Evolutionary conservation across 2,888 invertebrate genomes (phyloP).

Genomic region (Thalpophila matura): DNA sequence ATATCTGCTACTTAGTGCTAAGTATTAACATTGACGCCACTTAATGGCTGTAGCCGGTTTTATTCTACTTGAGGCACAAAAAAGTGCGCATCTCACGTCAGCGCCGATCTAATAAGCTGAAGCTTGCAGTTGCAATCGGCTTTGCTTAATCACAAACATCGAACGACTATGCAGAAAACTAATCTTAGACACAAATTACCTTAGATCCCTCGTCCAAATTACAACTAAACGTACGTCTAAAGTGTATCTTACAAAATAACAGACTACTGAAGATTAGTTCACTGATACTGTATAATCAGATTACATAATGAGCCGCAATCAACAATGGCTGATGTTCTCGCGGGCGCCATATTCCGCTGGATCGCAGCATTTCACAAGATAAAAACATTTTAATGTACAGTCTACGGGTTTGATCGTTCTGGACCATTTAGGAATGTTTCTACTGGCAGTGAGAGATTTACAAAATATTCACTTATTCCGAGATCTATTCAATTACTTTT

Average conservation of each 20-base stretch:
- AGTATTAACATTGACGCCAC: slow-evolving; percentile 18
- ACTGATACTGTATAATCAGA: slow-evolving; percentile 64
- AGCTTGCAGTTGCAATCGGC: slow-evolving; percentile 22
- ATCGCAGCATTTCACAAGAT: slow-evolving; percentile 52
- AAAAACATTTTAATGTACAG: slow-evolving; percentile 55
- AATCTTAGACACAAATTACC: no score
- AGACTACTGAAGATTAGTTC: slow-evolving; percentile 62
- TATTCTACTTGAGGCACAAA: slow-evolving; percentile 20
- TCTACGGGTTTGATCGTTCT: slow-evolving; percentile 47
- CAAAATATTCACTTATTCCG: slow-evolving; percentile 19
- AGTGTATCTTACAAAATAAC: slow-evolving; percentile 60
- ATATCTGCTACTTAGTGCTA: slow-evolving; percentile 31
- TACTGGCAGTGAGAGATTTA: slow-evolving; percentile 15
- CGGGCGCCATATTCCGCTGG: slow-evolving; percentile 47
- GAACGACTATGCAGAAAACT: slow-evolving; percentile 44
- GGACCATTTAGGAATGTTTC: slow-evolving; percentile 52
- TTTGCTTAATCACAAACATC: slow-evolving; percentile 49
- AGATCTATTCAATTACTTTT: slow-evolving; percentile 13
- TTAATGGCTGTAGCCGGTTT: slow-evolving; percentile 34
- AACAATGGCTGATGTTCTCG: slow-evolving; percentile 55
- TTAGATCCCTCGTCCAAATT: slow-evolving; percentile 51
- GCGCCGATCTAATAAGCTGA: slow-evolving; percentile 29
- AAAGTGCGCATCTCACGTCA: slow-evolving; percentile 23
- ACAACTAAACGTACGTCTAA: slow-evolving; percentile 50
- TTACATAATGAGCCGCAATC: slow-evolving; percentile 62